Conservation (phyloP, 2,888 invertebrate species). For the Catocala nupta region DNA sequence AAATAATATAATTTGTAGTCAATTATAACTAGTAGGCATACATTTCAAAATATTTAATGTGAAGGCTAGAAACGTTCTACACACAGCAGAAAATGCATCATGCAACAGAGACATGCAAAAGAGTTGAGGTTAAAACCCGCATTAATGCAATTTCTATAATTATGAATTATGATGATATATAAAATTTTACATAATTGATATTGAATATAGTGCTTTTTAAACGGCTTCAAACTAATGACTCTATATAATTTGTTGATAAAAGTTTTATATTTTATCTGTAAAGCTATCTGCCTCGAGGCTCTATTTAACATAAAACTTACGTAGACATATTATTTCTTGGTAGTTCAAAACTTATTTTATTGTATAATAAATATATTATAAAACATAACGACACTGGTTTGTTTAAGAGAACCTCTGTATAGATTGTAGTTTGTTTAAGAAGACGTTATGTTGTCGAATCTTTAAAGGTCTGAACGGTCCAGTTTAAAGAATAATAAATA, state of each 20-base stretch:
- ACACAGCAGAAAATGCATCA: no score
- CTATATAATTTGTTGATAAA: conserved; percentile 45
- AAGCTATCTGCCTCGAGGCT: conserved; percentile 40
- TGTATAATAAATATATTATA: conserved; percentile 3
- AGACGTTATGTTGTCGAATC: background rate
- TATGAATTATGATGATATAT: conserved; percentile 4
- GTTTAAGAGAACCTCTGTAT: conserved; percentile 36
- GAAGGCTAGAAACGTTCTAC: no score
- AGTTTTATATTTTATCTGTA: conserved; percentile 47
- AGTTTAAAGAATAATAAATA: background rate
- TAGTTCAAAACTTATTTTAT: background rate
- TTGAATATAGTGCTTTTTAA: conserved; percentile 10
- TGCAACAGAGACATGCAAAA: no score
- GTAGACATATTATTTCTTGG: conserved; percentile 31
- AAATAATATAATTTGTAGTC: no score
- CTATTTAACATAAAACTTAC: conserved; percentile 32
- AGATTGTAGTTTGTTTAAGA: background rate
- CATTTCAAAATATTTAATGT: no score
- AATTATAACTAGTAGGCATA: no score
- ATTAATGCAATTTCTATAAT: conserved; percentile 4
- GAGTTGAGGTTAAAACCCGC: no score
- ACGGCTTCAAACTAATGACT: conserved; percentile 33
- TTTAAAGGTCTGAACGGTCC: background rate
- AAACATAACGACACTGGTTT: conserved; percentile 16
- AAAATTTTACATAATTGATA: conserved; percentile 3